Base-by-base conservation (phyloP, 2,113 vertebrate genomes). In the Tichodroma muraria region DNA sequence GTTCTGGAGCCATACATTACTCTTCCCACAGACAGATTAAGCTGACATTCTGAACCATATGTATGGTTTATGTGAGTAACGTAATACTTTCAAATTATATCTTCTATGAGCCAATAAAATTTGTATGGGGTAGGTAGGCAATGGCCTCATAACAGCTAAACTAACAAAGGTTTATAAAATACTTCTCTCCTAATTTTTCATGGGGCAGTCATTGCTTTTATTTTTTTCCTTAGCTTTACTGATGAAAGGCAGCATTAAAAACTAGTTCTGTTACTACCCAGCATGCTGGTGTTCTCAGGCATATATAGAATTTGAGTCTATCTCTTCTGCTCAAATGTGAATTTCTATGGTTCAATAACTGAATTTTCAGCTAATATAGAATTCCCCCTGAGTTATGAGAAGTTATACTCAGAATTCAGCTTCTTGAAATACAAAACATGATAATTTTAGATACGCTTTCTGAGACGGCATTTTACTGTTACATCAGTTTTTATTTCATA, bases 101-200 rank as follows among this genome's bases (percentile, higher is more conserved):
- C 57, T 94, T 50, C 73, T 91, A 7, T 44, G 88, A 96, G 86
- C 83, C 94, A 95, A 79, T 96, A 89, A 94, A 95, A 95, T 92
- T 86, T 93, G 59, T 86, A 25, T 80, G 70, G 54, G 33, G 61
- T 78, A 31, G 75, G 91, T 90, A 94, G 49, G 81, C 66, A 95
- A 94, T 72, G 85, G 72, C 53, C 61, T 88, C 85, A 42, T 70
- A 91, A 94, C 91, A 97, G 91, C 76, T 97, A 95, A 95, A 90
- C 91, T 90, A 95, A 95, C 87, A 95, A 95, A 93, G 76, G 49
- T 79, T 80, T 94, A 77, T 91, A 93, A 88, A 93, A 95, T 79
- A 68, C n/a, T 85, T 90, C 87, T 94, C 92, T 93, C 93, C 81
- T 94, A 80, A 88, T 95, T 95, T 96, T 96, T 96, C 90, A 94